Percentiles rank a stretch among this genome's conserved stretches.
Evolutionary conservation across 1,140 invertebrate genomes (phyloP).

Genomic region (Bombus waltoni): DNA sequence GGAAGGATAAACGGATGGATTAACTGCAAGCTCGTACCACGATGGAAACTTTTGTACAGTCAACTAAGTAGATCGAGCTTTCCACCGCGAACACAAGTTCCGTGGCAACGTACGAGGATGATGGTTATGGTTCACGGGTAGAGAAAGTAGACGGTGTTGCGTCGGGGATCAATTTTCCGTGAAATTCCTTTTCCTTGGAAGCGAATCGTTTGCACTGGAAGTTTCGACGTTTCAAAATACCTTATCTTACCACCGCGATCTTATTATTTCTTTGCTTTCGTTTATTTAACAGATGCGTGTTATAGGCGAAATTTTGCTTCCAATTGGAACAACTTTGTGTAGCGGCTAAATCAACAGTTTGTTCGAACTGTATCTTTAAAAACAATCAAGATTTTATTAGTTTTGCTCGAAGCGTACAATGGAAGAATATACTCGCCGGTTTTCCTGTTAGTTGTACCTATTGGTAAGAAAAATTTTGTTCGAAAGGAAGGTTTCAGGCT

Average conservation of each 20-base stretch:
- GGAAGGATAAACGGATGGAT: conserved; percentile 37
- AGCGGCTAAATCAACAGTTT: no score
- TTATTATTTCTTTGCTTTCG: not conserved
- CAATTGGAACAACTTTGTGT: no score
- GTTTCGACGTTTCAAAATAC: not conserved
- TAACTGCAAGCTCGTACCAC: not conserved
- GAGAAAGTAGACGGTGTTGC: conserved; percentile 13
- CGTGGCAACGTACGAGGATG: not conserved
- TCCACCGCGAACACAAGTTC: not conserved
- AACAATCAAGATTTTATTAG: no score
- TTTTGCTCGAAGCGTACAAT: no score
- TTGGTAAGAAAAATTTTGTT: no score
- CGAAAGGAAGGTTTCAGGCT: no score
- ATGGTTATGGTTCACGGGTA: not conserved
- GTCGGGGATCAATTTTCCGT: conserved; percentile 18
- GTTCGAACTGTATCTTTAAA: no score
- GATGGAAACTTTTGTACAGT: conserved; percentile 27
- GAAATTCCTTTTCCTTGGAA: conserved; percentile 11
- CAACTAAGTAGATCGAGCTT: not conserved
- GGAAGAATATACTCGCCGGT: no score
- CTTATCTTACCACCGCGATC: not conserved
- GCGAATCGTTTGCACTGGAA: not conserved
- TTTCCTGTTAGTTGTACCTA: no score
- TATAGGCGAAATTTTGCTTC: no score
- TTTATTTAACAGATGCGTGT: not conserved